phyloP scores from a whole-genome alignment of 2,888 invertebrate genomes.

The Chironomus tentans region DNA sequence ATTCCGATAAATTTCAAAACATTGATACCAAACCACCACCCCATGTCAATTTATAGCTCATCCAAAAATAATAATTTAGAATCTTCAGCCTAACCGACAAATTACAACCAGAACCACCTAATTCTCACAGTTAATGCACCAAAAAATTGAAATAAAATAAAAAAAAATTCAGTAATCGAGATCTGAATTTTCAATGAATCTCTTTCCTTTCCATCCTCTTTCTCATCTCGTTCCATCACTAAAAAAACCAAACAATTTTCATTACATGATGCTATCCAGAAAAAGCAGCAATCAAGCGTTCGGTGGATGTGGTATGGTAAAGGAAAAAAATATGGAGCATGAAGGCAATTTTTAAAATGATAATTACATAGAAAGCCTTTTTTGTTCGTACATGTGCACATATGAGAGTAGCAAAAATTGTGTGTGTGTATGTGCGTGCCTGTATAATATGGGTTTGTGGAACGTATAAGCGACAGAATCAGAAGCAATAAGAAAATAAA shows the following conservation, averaged over 20 bases:
- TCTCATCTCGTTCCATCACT: not conserved
- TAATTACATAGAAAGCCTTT: slow-evolving; percentile 21
- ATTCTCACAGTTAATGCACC: no score
- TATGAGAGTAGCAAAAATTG: not conserved
- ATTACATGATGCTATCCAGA: not conserved
- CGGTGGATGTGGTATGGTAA: not conserved
- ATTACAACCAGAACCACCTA: no score
- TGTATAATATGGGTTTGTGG: not conserved
- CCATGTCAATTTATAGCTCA: no score
- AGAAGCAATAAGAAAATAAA: not conserved
- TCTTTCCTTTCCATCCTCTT: not conserved
- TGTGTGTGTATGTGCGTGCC: not conserved
- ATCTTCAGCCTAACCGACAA: no score
- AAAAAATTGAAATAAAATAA: not conserved
- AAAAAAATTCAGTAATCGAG: not conserved
- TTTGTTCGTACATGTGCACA: not conserved
- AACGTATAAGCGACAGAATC: not conserved
- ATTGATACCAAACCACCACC: no score
- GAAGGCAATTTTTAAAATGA: slow-evolving; percentile 11
- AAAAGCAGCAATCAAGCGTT: not conserved
- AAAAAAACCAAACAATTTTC: not conserved
- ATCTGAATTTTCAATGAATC: slow-evolving; percentile 6
- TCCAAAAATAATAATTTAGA: no score
- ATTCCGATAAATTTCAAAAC: no score
- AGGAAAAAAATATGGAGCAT: slow-evolving; percentile 3